Evolutionary conservation across 2,113 vertebrate species (phyloP), one percentile per base, ranked within the genome.

Genomic region (Psilopsiagon aymara): DNA sequence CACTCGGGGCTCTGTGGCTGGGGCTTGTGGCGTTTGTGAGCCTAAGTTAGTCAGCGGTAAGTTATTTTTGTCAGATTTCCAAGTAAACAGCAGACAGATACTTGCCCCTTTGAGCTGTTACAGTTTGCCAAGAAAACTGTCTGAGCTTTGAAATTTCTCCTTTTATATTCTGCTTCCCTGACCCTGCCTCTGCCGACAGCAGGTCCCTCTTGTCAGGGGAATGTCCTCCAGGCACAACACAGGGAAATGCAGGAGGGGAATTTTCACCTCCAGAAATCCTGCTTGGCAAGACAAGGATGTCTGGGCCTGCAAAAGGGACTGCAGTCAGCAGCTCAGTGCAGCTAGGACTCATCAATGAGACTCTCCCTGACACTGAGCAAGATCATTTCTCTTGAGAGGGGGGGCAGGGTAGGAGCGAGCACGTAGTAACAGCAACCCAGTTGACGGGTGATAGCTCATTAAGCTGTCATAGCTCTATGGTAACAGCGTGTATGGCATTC

Each of bases 81-180:
- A 92, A 84, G 69, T 44, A 70, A 93, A 83, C 78, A 81, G 79
- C 93, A 90, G 90, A 71, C 91, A 90, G 86, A 92, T 76, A 43
- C 59, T 77, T 21, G 70, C 28, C 68, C 87, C 80, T 96, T 43
- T 55, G 76, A 90, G 88, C 64, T 55, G 35, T 70, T 75, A 43
- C 0, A 55, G 74, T 71, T 70, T 78, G 86, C 95, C 88, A 95
- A 86, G 86, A 81, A 92, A 92, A 68, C 51, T 31, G 62, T 83
- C 90, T 93, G 88, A 86, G 86, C 76, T 93, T 71, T 68, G 90
- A 86, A 86, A 96, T 86, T 47, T 88, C 73, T 92, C 86, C 86
- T 84, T 88, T 95, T 76, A 82, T 78, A 81, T 92, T 86, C 64
- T 53, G 46, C 86, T 82, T 90, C 83, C 91, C 96, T 86, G 90